phyloP scores from a whole-genome alignment of 2,888 invertebrate species.

The Prosopocoilus inquinatus region DNA sequence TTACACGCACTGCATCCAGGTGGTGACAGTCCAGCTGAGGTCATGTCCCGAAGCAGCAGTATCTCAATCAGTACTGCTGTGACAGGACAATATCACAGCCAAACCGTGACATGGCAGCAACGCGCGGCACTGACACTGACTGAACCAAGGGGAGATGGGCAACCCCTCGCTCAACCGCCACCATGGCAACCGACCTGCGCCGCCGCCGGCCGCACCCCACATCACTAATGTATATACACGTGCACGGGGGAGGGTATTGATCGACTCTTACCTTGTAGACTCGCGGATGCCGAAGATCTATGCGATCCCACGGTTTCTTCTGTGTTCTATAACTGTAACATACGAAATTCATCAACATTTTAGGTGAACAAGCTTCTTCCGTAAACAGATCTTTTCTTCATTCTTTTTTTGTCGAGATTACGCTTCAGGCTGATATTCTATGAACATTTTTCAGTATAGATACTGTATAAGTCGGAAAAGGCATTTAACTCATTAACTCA shows the following conservation, averaged over 20 bases:
- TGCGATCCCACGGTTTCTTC: background rate
- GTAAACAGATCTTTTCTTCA: too few relatives aligned
- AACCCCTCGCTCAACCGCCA: constrained; percentile 43
- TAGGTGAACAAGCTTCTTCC: too few relatives aligned
- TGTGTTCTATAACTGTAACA: background rate
- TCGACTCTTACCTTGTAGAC: constrained; percentile 29
- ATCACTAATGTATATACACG: constrained; percentile 51
- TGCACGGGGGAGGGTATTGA: constrained; percentile 40
- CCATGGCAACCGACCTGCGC: constrained; percentile 50
- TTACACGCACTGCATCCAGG: constrained; percentile 2
- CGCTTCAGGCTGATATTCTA: too few relatives aligned
- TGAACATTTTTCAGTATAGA: too few relatives aligned
- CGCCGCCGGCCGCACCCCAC: constrained; percentile 52
- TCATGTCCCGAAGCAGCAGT: constrained; percentile 95
- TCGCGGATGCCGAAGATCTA: constrained; percentile 14
- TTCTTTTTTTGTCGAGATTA: too few relatives aligned
- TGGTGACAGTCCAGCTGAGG: constrained; percentile 53
- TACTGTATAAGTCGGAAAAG: too few relatives aligned
- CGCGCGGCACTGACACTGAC: constrained; percentile 56
- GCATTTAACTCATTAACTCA: too few relatives aligned
- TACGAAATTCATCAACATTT: background rate
- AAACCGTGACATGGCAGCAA: constrained; percentile 33
- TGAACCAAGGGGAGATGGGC: constrained; percentile 51
- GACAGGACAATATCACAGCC: constrained; percentile 96
- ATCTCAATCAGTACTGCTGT: constrained; percentile 86